Evolutionary conservation across 2,113 vertebrate species (phyloP).

Genomic region (Bufo gargarizans): DNA sequence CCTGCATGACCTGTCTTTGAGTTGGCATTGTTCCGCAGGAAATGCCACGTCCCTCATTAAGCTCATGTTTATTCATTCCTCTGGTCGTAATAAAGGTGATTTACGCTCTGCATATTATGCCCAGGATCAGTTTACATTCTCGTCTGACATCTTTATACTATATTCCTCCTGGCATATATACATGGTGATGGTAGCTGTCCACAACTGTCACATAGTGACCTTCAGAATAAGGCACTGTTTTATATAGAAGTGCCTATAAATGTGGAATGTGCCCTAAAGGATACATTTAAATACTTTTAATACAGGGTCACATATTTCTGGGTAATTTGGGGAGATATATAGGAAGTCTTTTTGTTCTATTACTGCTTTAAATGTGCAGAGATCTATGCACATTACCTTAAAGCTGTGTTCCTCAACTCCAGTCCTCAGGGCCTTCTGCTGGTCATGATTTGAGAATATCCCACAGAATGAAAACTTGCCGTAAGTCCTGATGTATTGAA

Average conservation of each 20-base stretch:
- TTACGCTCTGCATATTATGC: background rate
- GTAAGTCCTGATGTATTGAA: too few relatives aligned
- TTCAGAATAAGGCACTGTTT: background rate
- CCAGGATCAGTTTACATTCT: background rate
- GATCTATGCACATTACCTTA: too few relatives aligned
- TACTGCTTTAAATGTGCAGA: background rate
- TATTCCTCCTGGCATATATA: background rate
- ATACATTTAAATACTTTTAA: background rate
- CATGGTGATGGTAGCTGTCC: background rate
- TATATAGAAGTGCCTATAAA: conserved; percentile 14
- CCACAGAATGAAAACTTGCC: too few relatives aligned
- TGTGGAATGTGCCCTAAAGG: background rate
- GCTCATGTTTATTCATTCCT: background rate
- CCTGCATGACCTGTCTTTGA: background rate
- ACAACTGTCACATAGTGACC: background rate
- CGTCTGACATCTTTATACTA: background rate
- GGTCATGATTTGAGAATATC: too few relatives aligned
- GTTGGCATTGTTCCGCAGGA: background rate
- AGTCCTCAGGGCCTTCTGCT: too few relatives aligned
- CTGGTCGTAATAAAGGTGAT: conserved; percentile 2
- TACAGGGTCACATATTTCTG: background rate
- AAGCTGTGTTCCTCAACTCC: too few relatives aligned
- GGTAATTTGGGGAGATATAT: background rate
- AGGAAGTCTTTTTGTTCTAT: background rate
- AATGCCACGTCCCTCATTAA: background rate